phyloP scores from a whole-genome alignment of 2,113 vertebrate genomes.

The Eonycteris spelaea region DNA sequence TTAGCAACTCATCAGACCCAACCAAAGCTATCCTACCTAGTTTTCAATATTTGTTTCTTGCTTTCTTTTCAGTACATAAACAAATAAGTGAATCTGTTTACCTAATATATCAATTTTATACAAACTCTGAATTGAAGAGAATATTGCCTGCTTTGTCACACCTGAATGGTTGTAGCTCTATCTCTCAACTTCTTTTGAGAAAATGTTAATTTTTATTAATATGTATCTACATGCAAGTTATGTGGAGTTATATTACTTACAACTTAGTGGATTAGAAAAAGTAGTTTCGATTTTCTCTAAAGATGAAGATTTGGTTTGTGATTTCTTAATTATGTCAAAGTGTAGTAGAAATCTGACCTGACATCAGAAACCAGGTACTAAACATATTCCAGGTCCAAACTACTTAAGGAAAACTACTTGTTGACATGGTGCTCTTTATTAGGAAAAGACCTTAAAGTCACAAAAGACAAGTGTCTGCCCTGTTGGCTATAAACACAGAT shows the following conservation, averaged over 20 bases:
- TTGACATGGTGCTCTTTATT: neutral
- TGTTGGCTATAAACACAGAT: neutral
- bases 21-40: neutral
- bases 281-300: neutral
- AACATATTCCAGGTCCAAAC: neutral
- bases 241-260: neutral
- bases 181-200: neutral
- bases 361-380: neutral
- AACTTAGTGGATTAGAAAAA: neutral
- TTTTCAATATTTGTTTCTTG: neutral
- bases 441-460: neutral
- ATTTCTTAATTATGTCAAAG: neutral
- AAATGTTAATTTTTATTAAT: constrained; percentile 1
- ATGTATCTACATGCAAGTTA: neutral
- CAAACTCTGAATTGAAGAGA: neutral
- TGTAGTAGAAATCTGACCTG: neutral
- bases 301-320: neutral
- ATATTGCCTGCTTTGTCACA: neutral
- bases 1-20: neutral
- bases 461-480: neutral
- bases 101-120: neutral
- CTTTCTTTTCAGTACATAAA: neutral
- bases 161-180: neutral
- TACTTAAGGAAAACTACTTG: neutral
- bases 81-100: neutral